Evolutionary conservation across 92 coral and sea anemone genomes (phyloP).

Genomic region (Virgularia gustaviana): DNA sequence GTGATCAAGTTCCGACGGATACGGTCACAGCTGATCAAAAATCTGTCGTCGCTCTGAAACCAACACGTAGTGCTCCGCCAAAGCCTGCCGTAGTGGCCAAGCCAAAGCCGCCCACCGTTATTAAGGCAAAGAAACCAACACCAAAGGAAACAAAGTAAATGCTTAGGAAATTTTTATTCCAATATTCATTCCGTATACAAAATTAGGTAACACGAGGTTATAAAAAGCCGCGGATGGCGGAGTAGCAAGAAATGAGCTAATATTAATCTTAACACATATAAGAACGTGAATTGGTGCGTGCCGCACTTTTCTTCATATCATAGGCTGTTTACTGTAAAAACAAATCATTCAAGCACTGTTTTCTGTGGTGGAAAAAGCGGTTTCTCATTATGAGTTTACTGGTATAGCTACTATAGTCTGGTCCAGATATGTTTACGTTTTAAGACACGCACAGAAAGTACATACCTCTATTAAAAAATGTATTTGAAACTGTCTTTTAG

Average conservation of each 20-base stretch:
- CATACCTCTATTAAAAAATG: not conserved
- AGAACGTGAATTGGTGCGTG: too few relatives aligned
- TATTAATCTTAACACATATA: too few relatives aligned
- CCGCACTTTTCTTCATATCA: too few relatives aligned
- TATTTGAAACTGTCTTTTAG: not conserved
- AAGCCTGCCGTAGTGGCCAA: slow-evolving; percentile 5
- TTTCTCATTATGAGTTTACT: too few relatives aligned
- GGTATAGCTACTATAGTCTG: not conserved
- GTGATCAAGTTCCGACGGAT: not conserved
- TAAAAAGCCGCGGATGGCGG: too few relatives aligned
- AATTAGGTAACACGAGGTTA: too few relatives aligned
- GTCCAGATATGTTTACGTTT: too few relatives aligned
- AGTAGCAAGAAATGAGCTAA: too few relatives aligned
- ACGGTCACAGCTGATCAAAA: not conserved
- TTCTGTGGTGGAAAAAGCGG: too few relatives aligned
- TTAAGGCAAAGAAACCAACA: slow-evolving; percentile 1
- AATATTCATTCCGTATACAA: too few relatives aligned
- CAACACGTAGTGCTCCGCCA: not conserved
- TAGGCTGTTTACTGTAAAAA: too few relatives aligned
- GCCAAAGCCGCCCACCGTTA: not conserved
- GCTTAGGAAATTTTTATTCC: not conserved
- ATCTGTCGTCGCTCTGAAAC: not conserved
- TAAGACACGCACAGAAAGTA: not conserved
- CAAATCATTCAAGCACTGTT: too few relatives aligned
- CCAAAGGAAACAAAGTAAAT: slow-evolving; percentile 20